phyloP scores from a whole-genome alignment of 2,113 vertebrate genomes.

The Cettia cetti region DNA sequence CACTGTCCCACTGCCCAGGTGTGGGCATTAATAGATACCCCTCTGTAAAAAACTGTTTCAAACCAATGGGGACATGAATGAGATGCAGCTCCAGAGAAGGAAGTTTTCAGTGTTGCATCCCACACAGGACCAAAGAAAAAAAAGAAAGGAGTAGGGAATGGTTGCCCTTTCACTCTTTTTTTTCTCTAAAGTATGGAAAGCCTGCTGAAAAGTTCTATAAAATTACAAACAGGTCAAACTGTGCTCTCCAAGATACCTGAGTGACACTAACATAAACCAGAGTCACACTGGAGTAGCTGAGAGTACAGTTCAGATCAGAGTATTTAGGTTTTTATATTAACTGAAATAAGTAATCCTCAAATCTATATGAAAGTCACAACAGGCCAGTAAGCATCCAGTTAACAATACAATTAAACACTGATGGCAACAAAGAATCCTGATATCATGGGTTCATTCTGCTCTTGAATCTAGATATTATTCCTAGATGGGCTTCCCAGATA shows the following conservation, averaged over 20 bases:
- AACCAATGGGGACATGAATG: not conserved
- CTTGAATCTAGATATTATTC: not conserved
- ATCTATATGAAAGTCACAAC: not conserved
- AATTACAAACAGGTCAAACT: not conserved
- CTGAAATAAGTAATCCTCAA: not conserved
- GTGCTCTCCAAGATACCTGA: not conserved
- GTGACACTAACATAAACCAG: not conserved
- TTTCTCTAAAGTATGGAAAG: not conserved
- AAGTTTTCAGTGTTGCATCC: not conserved
- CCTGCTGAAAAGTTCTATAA: not conserved
- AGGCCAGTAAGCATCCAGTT: not conserved
- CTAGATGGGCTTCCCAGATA: not conserved
- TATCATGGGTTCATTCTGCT: not conserved
- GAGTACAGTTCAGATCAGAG: not conserved
- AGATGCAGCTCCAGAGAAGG: not conserved
- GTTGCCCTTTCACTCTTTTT: not conserved
- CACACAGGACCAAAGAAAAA: not conserved
- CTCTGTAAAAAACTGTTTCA: not conserved
- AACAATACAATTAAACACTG: not conserved
- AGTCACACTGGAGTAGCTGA: not conserved
- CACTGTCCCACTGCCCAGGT: not conserved
- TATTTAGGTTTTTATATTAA: not conserved
- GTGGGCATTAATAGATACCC: not conserved
- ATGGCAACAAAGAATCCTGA: constrained; percentile 26
- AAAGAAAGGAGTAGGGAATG: not conserved